These are phyloP conservation scores for Myanophis thanlyinensis DNA, from an alignment of 2,113 vertebrate genomes.

Conservation along the genomic window DNA sequence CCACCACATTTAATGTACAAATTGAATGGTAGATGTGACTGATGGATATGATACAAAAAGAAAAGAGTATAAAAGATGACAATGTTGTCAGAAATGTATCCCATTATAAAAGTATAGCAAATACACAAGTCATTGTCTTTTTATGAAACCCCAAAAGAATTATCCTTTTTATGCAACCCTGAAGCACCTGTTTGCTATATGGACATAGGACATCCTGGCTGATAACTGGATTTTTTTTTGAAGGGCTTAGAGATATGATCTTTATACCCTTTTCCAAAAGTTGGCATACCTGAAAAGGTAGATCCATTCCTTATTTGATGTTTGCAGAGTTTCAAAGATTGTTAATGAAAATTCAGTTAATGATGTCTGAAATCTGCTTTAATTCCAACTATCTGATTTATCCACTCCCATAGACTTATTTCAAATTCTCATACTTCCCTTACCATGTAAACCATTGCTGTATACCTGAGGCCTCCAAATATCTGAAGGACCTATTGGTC, in stretches of 20 bases:
- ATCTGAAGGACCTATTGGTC: background rate
- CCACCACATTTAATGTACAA: background rate
- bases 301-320: background rate
- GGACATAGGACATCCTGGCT: background rate
- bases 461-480: background rate
- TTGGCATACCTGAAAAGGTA: background rate
- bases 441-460: background rate
- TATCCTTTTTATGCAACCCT: background rate
- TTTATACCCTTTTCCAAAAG: background rate
- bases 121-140: background rate
- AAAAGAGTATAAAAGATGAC: background rate
- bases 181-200: background rate
- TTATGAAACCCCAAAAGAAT: background rate
- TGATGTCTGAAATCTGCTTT: background rate
- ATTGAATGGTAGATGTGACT: background rate
- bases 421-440: background rate
- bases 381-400: background rate
- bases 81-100: background rate
- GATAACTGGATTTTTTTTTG: background rate
- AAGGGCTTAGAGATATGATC: background rate
- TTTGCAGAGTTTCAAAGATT: background rate
- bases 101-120: background rate
- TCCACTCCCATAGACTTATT: background rate
- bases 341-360: background rate
- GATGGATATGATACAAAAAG: background rate